Base-by-base conservation (phyloP, 2,113 vertebrate species). In the Pedionomus torquatus region DNA sequence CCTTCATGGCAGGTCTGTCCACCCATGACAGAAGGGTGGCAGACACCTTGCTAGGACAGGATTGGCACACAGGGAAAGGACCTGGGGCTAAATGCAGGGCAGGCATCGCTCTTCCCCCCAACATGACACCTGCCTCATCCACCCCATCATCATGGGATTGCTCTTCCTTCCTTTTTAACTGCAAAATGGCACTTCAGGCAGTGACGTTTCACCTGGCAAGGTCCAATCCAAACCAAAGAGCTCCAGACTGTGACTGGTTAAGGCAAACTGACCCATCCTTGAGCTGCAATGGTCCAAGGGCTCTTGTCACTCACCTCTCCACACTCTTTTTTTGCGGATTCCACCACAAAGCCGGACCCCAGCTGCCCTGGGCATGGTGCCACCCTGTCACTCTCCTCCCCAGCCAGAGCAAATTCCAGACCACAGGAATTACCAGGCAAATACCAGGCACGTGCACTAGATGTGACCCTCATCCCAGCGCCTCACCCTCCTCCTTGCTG, bases 61-160 rank as follows among this genome's bases (percentile, higher is more conserved):
- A 82, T 3, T 3, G 23, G 21, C 20, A 41, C 37, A 33, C 1
- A 1, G 16, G 55, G 65, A 68, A 81, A 79, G 52, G 31, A 75
- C 13, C 15, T 23, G 43, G 11, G 18, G 17, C 25, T 76, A 48
- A 80, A 64, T 16, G 17, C 13, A 35, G 33, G 35, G 25, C 28
- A 49, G 35, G 37, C 41, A 51, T 17, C 4, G 0, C 44, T 51
- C 26, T 79, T 78, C 9, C 7, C 10, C 26, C 11, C 4, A 5
- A 0, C 17, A 63, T 30, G 69, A 52, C 83, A 44, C 44, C 39
- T 43, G 39, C 46, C n/a, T 93, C n/a, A 77, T 11, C n/a, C 37
- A 23, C 15, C 41, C 17, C n/a, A 24, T 46, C 7, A 0, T 17
- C 48, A 11, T 6, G 17, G 25, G 17, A 71, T 72, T 4, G 0